Percentiles rank a stretch among this genome's conserved stretches.
Evolutionary conservation across 2,113 vertebrate genomes (phyloP).

Genomic region (Ancistrus triradiatus): DNA sequence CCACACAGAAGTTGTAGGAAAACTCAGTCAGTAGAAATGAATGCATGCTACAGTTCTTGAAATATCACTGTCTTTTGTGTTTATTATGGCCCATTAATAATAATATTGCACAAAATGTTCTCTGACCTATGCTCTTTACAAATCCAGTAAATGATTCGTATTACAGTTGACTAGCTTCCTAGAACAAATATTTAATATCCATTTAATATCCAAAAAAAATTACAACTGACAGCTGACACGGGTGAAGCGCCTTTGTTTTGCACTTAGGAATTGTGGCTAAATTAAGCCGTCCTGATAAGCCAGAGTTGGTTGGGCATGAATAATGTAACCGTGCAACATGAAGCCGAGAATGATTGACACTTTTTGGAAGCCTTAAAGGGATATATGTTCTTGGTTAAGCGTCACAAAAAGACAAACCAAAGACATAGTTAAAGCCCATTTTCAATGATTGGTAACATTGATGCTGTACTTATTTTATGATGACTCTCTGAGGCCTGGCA

Average conservation of each 20-base stretch:
- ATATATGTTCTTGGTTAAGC: too few relatives aligned
- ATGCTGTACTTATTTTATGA: neutral
- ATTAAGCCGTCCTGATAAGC: constrained; percentile 41
- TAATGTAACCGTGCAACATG: neutral
- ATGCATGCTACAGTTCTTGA: too few relatives aligned
- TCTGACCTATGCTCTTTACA: too few relatives aligned
- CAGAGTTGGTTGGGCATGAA: constrained; percentile 18
- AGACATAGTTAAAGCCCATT: too few relatives aligned
- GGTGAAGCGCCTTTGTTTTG: constrained; percentile 39
- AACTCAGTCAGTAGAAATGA: too few relatives aligned
- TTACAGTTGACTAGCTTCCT: neutral
- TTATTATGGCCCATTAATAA: too few relatives aligned
- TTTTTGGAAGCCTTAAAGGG: too few relatives aligned
- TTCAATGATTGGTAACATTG: neutral
- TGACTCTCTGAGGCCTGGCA: constrained; percentile 43
- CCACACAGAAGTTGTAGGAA: too few relatives aligned
- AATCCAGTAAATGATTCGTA: too few relatives aligned
- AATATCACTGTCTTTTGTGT: too few relatives aligned
- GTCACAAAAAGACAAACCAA: neutral
- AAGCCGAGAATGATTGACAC: too few relatives aligned
- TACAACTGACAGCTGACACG: constrained; percentile 49
- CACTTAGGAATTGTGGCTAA: constrained; percentile 41
- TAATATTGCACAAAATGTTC: too few relatives aligned
- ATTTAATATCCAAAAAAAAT: constrained; percentile 37
- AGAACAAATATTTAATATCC: neutral